These are phyloP conservation scores for Cristatella mucedo DNA, from an alignment of 2,888 invertebrate species.

Conservation along the genomic window DNA sequence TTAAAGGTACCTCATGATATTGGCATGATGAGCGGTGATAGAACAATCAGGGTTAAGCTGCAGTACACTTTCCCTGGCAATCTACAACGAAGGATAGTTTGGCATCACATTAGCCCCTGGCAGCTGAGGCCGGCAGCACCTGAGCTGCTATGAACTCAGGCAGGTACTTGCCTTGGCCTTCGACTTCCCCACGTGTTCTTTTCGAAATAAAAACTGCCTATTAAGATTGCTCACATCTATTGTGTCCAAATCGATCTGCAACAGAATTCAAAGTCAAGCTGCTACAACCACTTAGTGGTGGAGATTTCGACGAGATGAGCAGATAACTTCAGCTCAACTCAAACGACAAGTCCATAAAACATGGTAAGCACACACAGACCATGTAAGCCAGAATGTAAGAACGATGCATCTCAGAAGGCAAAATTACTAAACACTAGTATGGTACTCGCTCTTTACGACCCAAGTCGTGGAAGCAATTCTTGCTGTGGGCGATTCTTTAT, in stretches of 20 bases:
- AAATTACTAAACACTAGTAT: too few relatives aligned
- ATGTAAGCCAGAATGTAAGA: too few relatives aligned
- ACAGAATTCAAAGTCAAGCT: conserved; percentile 32
- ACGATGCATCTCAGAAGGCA: too few relatives aligned
- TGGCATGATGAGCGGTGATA: conserved; percentile 78
- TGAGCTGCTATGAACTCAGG: neutral
- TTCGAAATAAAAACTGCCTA: conserved; percentile 93
- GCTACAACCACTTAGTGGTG: conserved; percentile 3
- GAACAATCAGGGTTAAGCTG: conserved; percentile 72
- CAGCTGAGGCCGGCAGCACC: neutral
- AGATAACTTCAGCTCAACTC: too few relatives aligned
- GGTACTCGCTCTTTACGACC: too few relatives aligned
- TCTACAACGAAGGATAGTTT: too few relatives aligned
- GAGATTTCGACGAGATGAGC: too few relatives aligned
- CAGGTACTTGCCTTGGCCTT: conserved; percentile 50
- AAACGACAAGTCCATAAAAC: too few relatives aligned
- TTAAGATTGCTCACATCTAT: conserved; percentile 98
- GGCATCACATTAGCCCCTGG: too few relatives aligned
- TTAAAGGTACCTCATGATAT: conserved; percentile 79
- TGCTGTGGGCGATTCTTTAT: too few relatives aligned
- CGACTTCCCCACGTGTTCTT: conserved; percentile 91
- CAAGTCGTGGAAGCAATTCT: too few relatives aligned
- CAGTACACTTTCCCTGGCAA: conserved; percentile 73
- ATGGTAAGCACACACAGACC: too few relatives aligned
- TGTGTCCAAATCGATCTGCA: conserved; percentile 94